A percentile compares a stretch with the other conserved stretches of the same genome.
These are phyloP conservation scores for Hippopotamyrus pictus DNA, from an alignment of 2,797 vertebrate species.

Conservation along the genomic window DNA sequence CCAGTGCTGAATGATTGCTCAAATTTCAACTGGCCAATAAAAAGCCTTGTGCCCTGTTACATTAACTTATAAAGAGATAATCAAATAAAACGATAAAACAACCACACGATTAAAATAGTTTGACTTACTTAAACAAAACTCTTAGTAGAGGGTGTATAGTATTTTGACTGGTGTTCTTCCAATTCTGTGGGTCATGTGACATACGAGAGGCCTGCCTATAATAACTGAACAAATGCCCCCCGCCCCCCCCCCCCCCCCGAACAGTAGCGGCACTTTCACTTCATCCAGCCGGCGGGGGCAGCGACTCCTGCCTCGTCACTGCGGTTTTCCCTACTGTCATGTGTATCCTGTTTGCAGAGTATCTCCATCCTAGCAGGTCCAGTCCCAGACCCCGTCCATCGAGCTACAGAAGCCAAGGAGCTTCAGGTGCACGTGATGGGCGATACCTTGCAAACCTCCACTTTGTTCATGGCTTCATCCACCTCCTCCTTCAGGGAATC, in stretches of 20 bases:
- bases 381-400: background rate
- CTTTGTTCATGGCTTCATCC: conserved; percentile 97
- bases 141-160: background rate
- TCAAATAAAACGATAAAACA: background rate
- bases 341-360: background rate
- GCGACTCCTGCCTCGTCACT: background rate
- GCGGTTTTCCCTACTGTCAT: background rate
- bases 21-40: background rate
- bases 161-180: background rate
- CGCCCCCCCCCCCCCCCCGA: background rate
- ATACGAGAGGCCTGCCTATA: background rate
- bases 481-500: conserved; percentile 94
- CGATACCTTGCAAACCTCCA: conserved; percentile 92
- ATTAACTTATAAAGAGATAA: background rate
- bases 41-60: background rate
- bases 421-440: background rate
- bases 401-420: background rate
- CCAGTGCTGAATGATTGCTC: background rate
- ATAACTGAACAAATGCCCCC: background rate
- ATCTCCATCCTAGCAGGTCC: background rate
- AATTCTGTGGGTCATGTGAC: background rate
- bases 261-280: background rate
- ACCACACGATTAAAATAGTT: background rate
- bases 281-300: background rate
- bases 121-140: background rate